A percentile compares a stretch with the other conserved stretches of the same genome.
These are phyloP conservation scores for Lytechinus pictus DNA, from an alignment of 35 echinoderm and acorn worm species.

Conservation along the genomic window DNA sequence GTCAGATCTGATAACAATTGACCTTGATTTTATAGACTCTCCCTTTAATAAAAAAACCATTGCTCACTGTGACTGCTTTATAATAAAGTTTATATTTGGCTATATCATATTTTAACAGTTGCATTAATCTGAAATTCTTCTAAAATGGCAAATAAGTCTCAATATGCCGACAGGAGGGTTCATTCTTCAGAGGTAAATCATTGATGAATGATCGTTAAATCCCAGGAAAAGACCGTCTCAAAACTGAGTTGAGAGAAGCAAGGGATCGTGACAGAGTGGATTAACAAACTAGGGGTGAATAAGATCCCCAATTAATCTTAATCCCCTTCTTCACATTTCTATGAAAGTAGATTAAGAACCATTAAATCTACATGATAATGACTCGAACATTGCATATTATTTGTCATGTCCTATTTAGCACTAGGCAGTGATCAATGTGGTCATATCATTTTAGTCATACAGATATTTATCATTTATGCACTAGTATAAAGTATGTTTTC, in stretches of 20 bases:
- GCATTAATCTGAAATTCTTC: neutral
- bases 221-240: neutral
- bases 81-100: too few species aligned
- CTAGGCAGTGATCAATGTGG: too few species aligned
- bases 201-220: neutral
- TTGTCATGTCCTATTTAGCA: neutral
- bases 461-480: too few species aligned
- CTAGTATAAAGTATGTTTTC: too few species aligned
- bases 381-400: neutral
- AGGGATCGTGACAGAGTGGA: neutral
- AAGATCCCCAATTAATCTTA: constrained; percentile 3
- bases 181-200: neutral
- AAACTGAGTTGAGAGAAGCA: neutral
- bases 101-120: too few species aligned
- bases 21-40: too few species aligned
- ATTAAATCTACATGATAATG: neutral
- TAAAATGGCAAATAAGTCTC: neutral
- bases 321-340: neutral
- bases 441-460: too few species aligned
- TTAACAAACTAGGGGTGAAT: neutral
- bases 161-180: neutral
- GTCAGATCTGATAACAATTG: too few species aligned
- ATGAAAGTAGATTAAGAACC: neutral
- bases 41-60: too few species aligned
- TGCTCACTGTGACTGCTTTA: too few species aligned